Percentiles rank a stretch among this genome's conserved stretches.
phyloP scores from a whole-genome alignment of 2,113 vertebrate species.

The Brienomyrus brachyistius region DNA sequence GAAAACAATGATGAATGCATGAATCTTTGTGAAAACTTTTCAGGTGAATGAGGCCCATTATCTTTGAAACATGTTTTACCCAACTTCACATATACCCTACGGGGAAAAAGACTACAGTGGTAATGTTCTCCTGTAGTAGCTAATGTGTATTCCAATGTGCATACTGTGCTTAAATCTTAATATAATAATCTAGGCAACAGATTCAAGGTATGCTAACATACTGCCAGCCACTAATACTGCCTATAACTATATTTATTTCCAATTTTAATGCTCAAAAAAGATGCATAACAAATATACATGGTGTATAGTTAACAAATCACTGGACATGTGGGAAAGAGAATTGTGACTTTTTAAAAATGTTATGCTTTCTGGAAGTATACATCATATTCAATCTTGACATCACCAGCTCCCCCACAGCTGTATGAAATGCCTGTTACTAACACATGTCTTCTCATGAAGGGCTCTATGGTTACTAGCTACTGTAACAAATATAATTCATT shows the following conservation, averaged over 20 bases:
- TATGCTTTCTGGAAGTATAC: background rate
- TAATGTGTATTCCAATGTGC: background rate
- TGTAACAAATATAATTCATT: background rate
- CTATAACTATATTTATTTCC: constrained; percentile 2
- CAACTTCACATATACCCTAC: background rate
- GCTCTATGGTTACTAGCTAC: background rate
- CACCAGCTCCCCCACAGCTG: background rate
- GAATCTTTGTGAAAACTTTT: background rate
- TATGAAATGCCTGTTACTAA: background rate
- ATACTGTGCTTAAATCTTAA: background rate
- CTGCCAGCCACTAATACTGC: background rate
- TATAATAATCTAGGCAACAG: background rate
- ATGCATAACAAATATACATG: background rate
- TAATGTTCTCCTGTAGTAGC: background rate
- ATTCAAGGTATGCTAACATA: background rate
- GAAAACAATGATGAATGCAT: background rate
- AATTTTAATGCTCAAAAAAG: background rate
- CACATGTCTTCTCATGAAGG: background rate
- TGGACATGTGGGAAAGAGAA: background rate
- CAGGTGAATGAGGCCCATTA: background rate
- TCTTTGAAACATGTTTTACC: background rate
- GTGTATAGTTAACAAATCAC: background rate
- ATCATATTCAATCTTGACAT: background rate
- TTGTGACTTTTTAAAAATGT: background rate
- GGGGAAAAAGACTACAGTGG: background rate